A percentile compares a stretch with the other conserved stretches of the same genome.
These are phyloP conservation scores for Melitaea cinxia DNA, from an alignment of 1,140 invertebrate genomes.

Conservation along the genomic window DNA sequence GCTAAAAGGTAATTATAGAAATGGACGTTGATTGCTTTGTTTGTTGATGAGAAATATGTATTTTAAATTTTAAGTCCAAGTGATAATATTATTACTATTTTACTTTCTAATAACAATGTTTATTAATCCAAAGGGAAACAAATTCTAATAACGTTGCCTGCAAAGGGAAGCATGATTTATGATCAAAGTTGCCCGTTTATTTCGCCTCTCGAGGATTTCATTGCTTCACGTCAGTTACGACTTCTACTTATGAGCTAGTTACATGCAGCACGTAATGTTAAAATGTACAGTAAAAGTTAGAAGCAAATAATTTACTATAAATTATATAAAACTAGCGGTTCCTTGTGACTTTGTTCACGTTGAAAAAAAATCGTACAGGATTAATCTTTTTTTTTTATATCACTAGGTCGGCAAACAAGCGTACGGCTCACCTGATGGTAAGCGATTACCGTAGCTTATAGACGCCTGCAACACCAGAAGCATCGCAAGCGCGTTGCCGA, in stretches of 20 bases:
- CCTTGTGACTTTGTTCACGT: too few species aligned
- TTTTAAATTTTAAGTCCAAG: slow-evolving; percentile 9
- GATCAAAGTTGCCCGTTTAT: slow-evolving; percentile 41
- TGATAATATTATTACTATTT: slow-evolving; percentile 37
- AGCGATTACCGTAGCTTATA: too few species aligned
- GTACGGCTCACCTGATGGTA: too few species aligned
- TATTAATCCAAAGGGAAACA: slow-evolving; percentile 42
- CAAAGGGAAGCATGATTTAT: slow-evolving; percentile 44
- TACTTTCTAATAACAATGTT: slow-evolving; percentile 41
- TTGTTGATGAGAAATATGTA: not conserved
- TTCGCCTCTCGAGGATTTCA: slow-evolving; percentile 37
- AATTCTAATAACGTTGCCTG: slow-evolving; percentile 40
- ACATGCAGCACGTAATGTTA: not conserved
- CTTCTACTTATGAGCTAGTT: slow-evolving; percentile 16
- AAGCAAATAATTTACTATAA: too few species aligned
- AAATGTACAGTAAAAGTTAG: not conserved
- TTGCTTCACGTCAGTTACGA: slow-evolving; percentile 29
- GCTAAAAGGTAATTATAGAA: slow-evolving; percentile 1
- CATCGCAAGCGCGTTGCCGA: too few species aligned
- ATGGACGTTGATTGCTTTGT: not conserved
- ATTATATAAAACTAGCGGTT: too few species aligned
- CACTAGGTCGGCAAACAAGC: too few species aligned
- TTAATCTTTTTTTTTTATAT: too few species aligned
- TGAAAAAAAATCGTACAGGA: too few species aligned
- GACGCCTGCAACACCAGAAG: too few species aligned